A percentile compares a stretch with the other conserved stretches of the same genome.
These are phyloP conservation scores for Sebastes alutus DNA, from an alignment of 2,797 vertebrate genomes.

Conservation along the genomic window DNA sequence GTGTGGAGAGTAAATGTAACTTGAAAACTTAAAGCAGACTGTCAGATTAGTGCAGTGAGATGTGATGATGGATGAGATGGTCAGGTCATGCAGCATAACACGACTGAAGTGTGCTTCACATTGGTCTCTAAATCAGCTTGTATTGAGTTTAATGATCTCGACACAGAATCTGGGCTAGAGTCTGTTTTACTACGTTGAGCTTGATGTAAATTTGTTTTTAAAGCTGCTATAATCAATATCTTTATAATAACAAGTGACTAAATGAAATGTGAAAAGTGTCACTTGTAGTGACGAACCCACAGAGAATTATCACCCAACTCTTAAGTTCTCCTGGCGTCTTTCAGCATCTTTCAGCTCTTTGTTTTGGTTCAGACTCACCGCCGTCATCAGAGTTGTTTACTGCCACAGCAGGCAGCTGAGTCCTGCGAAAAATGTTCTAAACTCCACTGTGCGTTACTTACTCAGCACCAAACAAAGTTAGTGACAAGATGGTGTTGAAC, in stretches of 20 bases:
- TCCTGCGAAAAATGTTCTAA: neutral
- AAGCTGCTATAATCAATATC: neutral
- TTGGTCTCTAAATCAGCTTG: neutral
- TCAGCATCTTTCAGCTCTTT: neutral
- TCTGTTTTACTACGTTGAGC: neutral
- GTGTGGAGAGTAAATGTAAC: neutral
- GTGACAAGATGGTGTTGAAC: too few relatives aligned
- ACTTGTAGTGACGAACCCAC: neutral
- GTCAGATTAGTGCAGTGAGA: neutral
- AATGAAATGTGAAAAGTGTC: neutral
- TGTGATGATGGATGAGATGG: neutral
- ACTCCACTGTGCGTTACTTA: neutral
- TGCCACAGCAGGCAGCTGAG: neutral
- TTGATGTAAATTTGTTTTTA: neutral
- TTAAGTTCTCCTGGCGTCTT: neutral
- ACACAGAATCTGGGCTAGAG: neutral
- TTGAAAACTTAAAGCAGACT: conserved; percentile 1
- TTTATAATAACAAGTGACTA: neutral
- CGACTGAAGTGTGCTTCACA: neutral
- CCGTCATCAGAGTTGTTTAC: neutral
- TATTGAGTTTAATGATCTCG: rapidly evolving
- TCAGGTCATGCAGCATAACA: neutral
- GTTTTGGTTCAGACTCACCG: neutral
- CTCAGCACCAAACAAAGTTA: neutral
- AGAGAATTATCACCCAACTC: neutral